These are phyloP conservation scores for Dasyprocta punctata DNA, from an alignment of 2,113 vertebrate species.

Conservation along the genomic window DNA sequence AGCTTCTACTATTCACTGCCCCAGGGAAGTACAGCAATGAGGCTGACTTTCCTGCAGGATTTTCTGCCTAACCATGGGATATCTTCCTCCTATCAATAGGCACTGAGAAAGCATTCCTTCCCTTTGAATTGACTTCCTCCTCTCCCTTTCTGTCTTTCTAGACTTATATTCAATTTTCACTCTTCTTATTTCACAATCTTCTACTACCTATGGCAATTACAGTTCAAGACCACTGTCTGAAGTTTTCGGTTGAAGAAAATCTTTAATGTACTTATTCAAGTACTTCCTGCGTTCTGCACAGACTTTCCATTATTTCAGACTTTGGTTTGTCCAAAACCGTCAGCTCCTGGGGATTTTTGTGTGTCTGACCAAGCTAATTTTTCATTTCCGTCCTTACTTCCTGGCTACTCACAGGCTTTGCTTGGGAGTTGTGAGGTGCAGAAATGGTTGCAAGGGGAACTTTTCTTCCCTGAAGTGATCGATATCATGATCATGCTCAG, in stretches of 20 bases:
- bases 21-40: not conserved
- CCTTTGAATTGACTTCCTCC: not conserved
- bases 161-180: not conserved
- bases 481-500: not conserved
- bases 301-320: not conserved
- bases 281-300: not conserved
- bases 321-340: not conserved
- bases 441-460: not conserved
- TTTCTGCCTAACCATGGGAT: not conserved
- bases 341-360: not conserved
- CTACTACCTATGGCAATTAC: not conserved
- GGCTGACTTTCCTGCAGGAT: not conserved
- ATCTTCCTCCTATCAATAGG: not conserved
- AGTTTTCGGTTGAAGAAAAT: conserved; percentile 40
- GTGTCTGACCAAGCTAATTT: not conserved
- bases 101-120: not conserved
- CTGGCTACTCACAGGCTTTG: not conserved
- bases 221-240: not conserved
- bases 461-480: not conserved
- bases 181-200: not conserved
- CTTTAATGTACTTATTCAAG: not conserved
- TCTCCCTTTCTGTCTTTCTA: not conserved
- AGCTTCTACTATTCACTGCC: not conserved
- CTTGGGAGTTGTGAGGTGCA: not conserved
- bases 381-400: not conserved